Evolutionary conservation across 2,113 vertebrate genomes (phyloP), one percentile per base, ranked within the genome.

Genomic region (Zingel zingel): DNA sequence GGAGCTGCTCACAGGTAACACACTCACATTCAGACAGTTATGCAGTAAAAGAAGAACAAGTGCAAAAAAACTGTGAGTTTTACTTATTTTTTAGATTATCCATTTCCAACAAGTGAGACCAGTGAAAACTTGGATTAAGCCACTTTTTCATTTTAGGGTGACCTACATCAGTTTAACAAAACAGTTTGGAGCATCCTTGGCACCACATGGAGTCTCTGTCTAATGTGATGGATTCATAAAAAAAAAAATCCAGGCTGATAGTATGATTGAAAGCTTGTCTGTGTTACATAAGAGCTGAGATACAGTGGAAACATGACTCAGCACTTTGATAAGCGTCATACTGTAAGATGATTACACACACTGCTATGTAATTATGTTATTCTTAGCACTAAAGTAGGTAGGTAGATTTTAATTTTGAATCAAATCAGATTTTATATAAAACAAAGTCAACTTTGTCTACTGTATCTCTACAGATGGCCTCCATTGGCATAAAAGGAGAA

Each of bases 1-100:
- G 70, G 85, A 93, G 16, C 76, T 90, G 59, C 89, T 94, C 2
- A 19, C 69, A 93, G 93, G 93, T 93, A 86, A 89, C 48, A 57
- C 59, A 53, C 54, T 43, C 27, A 45, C 23, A 75, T 10, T 45
- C 50, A 79, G 36, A 30, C 2, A 2, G 8, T 16, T 10, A 18
- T 4, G 3, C n/a, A 53, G 58, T 3, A 15, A 39, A 39, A 21
- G 21, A 50, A 58, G 69, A 58, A n/a, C n/a, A 19, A 56, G 21
- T 6, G 14, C 48, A 68, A 27, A 6, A 18, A 54, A 54, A 6
- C 8, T 47, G 6, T 45, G 9, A 47, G 16, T 59, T 66, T 57
- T 25, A 43, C 1, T 2, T 54, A 23, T 57, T 43, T 23, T 16
- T 11, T 0, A 30, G 21, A 1, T 36, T 53, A 11, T 62, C 4